These are phyloP conservation scores for Drosophila sechellia DNA, from an alignment of 1,140 invertebrate species.

Conservation along the genomic window DNA sequence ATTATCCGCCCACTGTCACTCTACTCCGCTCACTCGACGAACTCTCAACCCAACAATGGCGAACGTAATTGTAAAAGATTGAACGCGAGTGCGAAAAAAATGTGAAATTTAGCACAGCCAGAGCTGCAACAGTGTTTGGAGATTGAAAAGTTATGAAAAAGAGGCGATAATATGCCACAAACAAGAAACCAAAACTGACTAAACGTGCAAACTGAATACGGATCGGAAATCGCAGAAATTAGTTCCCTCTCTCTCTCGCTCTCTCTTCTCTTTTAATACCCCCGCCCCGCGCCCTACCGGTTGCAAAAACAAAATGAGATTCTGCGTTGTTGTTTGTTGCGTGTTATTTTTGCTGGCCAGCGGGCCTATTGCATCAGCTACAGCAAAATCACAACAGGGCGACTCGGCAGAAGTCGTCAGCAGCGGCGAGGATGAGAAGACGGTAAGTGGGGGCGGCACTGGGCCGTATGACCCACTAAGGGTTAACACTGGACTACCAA, in stretches of 20 bases:
- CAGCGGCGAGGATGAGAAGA: slow-evolving; percentile 58
- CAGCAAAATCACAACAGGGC: slow-evolving; percentile 36
- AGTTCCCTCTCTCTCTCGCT: slow-evolving; percentile 15
- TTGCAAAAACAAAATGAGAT: slow-evolving; percentile 69
- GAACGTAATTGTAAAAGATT: slow-evolving; percentile 30
- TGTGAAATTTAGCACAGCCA: slow-evolving; percentile 16
- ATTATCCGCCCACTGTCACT: slow-evolving; percentile 4
- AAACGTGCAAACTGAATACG: slow-evolving; percentile 39
- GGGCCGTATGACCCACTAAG: slow-evolving; percentile 30
- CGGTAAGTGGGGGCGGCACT: slow-evolving; percentile 34
- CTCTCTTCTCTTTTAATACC: slow-evolving; percentile 26
- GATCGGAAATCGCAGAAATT: slow-evolving; percentile 37
- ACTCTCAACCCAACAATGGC: slow-evolving; percentile 58
- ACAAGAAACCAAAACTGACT: slow-evolving; percentile 38
- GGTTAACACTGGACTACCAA: slow-evolving; percentile 11
- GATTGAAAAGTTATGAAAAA: slow-evolving; percentile 18
- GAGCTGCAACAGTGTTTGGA: slow-evolving; percentile 18
- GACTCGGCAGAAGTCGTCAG: slow-evolving; percentile 78
- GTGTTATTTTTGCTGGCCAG: slow-evolving; percentile 69
- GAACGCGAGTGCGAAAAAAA: slow-evolving; percentile 49
- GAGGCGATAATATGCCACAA: slow-evolving; percentile 59
- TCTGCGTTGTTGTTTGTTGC: slow-evolving; percentile 62
- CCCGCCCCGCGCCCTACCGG: slow-evolving; percentile 29
- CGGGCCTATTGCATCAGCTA: slow-evolving; percentile 79
- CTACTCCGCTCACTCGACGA: slow-evolving; percentile 7